phyloP scores from a whole-genome alignment of 2,113 vertebrate genomes.

The Campylorhamphus procurvoides region DNA sequence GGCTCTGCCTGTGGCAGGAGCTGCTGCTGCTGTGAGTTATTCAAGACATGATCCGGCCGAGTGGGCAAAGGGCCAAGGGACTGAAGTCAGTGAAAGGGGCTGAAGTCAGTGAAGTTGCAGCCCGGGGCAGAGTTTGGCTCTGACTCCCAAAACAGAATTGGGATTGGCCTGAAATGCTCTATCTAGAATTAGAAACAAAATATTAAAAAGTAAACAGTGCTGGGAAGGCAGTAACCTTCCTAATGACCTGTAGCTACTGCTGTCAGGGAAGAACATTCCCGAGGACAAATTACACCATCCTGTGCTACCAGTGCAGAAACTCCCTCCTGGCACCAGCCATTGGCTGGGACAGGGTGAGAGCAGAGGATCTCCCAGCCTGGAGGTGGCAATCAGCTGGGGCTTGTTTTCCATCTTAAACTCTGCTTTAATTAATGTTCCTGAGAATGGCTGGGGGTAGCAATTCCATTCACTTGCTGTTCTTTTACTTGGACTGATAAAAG shows the following conservation, averaged over 20 bases:
- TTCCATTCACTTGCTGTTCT: background rate
- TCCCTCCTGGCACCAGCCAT: background rate
- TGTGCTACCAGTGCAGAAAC: background rate
- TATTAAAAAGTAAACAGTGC: conserved; percentile 22
- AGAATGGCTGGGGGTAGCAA: background rate
- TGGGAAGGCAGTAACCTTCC: conserved; percentile 42
- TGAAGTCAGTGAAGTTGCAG: background rate
- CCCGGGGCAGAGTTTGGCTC: background rate
- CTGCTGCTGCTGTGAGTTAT: background rate
- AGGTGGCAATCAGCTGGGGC: background rate
- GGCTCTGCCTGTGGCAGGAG: background rate
- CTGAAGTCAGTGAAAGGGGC: background rate
- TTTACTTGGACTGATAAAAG: background rate
- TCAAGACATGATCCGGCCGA: fast-evolving
- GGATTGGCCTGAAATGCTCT: background rate
- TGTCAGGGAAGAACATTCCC: background rate
- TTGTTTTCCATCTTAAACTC: background rate
- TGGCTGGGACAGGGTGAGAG: background rate
- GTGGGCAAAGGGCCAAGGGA: background rate
- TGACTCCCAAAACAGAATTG: background rate
- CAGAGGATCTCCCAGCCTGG: background rate
- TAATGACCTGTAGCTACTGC: conserved; percentile 13
- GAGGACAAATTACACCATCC: fast-evolving
- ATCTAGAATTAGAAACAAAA: conserved; percentile 26
- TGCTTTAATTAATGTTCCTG: background rate